Evolutionary conservation across 2,797 vertebrate species (phyloP).

Genomic region (Orientallactaga sibirica): DNA sequence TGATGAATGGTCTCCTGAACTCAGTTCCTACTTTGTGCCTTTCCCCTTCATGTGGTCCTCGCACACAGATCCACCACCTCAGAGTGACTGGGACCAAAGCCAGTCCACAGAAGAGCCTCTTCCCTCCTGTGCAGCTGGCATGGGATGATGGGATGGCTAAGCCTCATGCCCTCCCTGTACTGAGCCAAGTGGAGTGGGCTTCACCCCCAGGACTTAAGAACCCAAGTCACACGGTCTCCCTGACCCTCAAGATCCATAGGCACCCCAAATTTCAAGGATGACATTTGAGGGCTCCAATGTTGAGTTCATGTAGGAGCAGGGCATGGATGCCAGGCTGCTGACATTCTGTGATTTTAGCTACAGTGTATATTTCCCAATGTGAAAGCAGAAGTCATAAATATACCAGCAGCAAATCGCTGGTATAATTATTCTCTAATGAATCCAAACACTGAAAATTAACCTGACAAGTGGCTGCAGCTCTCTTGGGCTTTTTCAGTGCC

Average conservation of each 20-base stretch:
- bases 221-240: neutral
- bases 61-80: neutral
- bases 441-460: slow-evolving; percentile 69
- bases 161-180: neutral
- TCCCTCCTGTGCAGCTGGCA: neutral
- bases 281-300: too few relatives aligned
- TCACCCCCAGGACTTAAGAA: too few relatives aligned
- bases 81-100: neutral
- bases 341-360: neutral
- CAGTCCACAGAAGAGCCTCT: neutral
- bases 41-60: neutral
- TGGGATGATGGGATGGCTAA: neutral
- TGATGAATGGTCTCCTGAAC: neutral
- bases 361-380: slow-evolving; percentile 38
- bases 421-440: slow-evolving; percentile 75
- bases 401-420: slow-evolving; percentile 69
- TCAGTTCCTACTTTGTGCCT: neutral
- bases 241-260: neutral
- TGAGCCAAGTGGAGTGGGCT: neutral
- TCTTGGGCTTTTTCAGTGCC: slow-evolving; percentile 1
- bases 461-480: slow-evolving; percentile 27
- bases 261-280: neutral
- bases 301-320: neutral
- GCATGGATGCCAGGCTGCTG: neutral
- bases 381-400: slow-evolving; percentile 72